Evolutionary conservation across 2,113 vertebrate genomes (phyloP), one percentile per base, ranked within the genome.

Genomic region (Hippocampus mohnikei): DNA sequence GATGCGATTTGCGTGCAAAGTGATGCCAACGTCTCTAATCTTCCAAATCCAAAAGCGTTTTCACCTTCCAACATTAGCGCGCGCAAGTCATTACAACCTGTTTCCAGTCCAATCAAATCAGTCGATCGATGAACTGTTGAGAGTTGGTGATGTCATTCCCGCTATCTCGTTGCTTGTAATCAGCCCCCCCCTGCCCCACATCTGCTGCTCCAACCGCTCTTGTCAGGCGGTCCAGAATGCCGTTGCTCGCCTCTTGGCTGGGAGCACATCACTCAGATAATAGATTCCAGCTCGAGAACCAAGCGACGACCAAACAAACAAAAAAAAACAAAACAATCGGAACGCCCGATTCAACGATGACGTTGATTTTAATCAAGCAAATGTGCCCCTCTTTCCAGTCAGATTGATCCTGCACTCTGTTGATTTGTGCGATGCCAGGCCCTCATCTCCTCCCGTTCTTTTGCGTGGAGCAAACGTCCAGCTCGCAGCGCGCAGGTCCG

Each of bases 121-220:
- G 42, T 25, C n/a, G 67, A 33, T 56, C 55, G 80, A 70, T 66
- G 21, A 29, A 42, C 52, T 25, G 15, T 61, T 41, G 12, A 18
- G 62, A 62, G 66, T 70, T 79, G 63, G 13, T 82, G 48, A 85
- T 80, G 64, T 71, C 41, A 81, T 85, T 74, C 78, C 76, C 69
- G 56, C 58, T 78, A 71, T 87, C 81, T 80, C 67, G 80, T 88
- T 82, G 82, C 81, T 69, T 79, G 68, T 77, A 85, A 84, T 88
- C 84, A 79, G 44, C 61, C 29, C 74, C 20, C 29, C 8, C 8
- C 52, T 3, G 15, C 48, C 18, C 16, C 3, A 2, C 3, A 5
- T 18, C 18, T 5, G 29, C 23, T 69, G 29, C 66, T 69, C 62
- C 71, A 58, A 61, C 70, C 52, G 65, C 15, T 48, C 5, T 81